These are phyloP conservation scores for Pseudochirops corinnae DNA, from an alignment of 2,797 vertebrate genomes.

Conservation along the genomic window DNA sequence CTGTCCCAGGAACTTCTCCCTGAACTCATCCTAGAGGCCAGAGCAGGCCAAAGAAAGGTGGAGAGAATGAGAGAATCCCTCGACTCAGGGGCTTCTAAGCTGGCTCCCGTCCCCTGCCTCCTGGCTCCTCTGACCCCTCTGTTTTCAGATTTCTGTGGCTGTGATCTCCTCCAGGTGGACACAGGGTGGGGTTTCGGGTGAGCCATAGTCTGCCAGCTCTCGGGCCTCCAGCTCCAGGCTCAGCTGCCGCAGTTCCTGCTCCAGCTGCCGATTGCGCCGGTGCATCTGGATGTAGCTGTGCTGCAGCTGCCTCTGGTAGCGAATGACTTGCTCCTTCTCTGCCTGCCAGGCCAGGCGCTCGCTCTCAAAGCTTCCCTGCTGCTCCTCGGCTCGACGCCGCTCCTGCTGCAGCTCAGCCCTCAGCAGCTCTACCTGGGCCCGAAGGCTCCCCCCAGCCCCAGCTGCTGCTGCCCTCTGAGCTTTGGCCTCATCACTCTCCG, in stretches of 20 bases:
- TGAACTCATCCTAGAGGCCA: neutral
- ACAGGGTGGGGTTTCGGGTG: conserved; percentile 78
- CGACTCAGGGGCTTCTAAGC: neutral
- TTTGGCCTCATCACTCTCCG: conserved; percentile 90
- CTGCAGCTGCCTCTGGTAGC: conserved; percentile 98
- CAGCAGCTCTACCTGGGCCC: conserved; percentile 89
- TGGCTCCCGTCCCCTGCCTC: neutral
- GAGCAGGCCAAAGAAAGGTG: neutral
- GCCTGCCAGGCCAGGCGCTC: conserved; percentile 95
- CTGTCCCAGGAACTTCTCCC: neutral
- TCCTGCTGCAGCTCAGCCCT: conserved; percentile 89
- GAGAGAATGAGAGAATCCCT: neutral
- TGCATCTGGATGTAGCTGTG: conserved; percentile 99
- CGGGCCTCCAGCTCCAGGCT: conserved; percentile 94
- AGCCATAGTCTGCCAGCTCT: conserved; percentile 88
- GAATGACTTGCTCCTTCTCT: conserved; percentile 97
- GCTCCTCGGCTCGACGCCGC: conserved; percentile 88
- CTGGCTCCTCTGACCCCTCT: neutral
- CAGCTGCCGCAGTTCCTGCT: conserved; percentile 93
- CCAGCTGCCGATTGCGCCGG: conserved; percentile 93
- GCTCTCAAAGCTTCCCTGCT: conserved; percentile 89
- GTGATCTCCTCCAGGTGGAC: conserved; percentile 92
- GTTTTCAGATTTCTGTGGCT: conserved; percentile 93
- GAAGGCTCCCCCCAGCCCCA: conserved; percentile 86
- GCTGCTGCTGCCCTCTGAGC: conserved; percentile 80